Evolutionary conservation across 2,888 invertebrate genomes (phyloP).

Genomic region (Agriotes lineatus): DNA sequence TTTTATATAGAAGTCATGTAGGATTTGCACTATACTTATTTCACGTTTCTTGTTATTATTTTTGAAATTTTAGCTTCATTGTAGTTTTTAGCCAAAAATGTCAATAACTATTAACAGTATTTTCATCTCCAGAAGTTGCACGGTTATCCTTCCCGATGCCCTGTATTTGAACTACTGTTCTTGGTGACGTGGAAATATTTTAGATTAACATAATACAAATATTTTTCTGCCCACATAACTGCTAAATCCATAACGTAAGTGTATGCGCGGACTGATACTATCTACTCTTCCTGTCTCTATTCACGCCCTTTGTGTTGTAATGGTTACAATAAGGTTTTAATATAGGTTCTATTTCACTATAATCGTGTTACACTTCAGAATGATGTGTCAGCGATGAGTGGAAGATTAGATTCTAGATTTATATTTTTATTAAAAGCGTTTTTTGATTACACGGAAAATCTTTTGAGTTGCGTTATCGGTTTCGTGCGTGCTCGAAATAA

Average conservation of each 20-base stretch:
- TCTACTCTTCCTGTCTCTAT: constrained; percentile 20
- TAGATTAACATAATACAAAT: too few relatives aligned
- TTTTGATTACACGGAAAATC: neutral
- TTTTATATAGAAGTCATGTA: too few relatives aligned
- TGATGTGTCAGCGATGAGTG: constrained; percentile 5
- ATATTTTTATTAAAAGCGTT: neutral
- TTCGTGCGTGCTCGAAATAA: too few relatives aligned
- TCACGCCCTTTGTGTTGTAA: constrained; percentile 23
- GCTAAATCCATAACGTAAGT: constrained; percentile 13
- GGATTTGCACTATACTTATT: too few relatives aligned
- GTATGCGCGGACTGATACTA: constrained; percentile 17
- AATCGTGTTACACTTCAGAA: constrained; percentile 30
- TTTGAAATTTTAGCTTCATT: too few relatives aligned
- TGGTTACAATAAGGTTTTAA: constrained; percentile 28
- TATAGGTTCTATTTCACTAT: constrained; percentile 28
- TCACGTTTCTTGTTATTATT: too few relatives aligned
- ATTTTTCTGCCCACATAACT: too few relatives aligned
- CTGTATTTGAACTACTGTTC: too few relatives aligned
- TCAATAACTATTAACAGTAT: too few relatives aligned
- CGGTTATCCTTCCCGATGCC: too few relatives aligned
- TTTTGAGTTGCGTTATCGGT: neutral
- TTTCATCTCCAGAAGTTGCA: too few relatives aligned
- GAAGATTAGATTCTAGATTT: constrained; percentile 2
- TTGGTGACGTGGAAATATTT: neutral
- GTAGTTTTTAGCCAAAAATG: too few relatives aligned